A percentile compares a stretch with the other conserved stretches of the same genome.
These are phyloP conservation scores for Oxyura jamaicensis DNA, from an alignment of 2,113 vertebrate genomes.

Conservation along the genomic window DNA sequence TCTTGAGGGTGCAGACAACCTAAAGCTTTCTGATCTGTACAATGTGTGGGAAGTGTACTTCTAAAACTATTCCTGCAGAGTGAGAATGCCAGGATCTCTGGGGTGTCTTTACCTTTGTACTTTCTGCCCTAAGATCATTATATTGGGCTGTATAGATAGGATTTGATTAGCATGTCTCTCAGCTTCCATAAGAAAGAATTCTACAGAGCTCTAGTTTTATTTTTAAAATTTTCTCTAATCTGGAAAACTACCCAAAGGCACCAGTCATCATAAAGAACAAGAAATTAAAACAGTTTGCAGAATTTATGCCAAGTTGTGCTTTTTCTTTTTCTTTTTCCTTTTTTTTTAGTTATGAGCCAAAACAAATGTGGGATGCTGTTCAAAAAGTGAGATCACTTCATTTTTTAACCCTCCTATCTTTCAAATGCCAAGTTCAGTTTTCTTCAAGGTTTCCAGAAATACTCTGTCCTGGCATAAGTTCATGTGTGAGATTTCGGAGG, in stretches of 20 bases:
- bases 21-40: neutral
- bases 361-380: slow-evolving; percentile 3
- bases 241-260: neutral
- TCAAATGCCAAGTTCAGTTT: slow-evolving; percentile 6
- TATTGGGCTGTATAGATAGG: neutral
- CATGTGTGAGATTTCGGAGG: neutral
- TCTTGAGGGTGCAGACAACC: neutral
- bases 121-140: neutral
- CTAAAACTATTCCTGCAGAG: neutral
- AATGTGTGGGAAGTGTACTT: neutral
- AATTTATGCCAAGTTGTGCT: neutral
- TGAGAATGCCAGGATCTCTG: neutral
- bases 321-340: neutral
- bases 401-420: neutral
- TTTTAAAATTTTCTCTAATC: neutral
- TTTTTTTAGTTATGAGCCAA: neutral
- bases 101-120: neutral
- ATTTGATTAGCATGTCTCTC: neutral
- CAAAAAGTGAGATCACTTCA: neutral
- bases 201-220: neutral
- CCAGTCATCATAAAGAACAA: neutral
- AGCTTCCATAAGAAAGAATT: neutral
- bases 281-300: neutral
- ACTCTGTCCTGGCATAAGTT: neutral
- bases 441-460: neutral